These are phyloP conservation scores for Pristionchus japonicus DNA, from an alignment of 2,888 invertebrate species.

Conservation along the genomic window DNA sequence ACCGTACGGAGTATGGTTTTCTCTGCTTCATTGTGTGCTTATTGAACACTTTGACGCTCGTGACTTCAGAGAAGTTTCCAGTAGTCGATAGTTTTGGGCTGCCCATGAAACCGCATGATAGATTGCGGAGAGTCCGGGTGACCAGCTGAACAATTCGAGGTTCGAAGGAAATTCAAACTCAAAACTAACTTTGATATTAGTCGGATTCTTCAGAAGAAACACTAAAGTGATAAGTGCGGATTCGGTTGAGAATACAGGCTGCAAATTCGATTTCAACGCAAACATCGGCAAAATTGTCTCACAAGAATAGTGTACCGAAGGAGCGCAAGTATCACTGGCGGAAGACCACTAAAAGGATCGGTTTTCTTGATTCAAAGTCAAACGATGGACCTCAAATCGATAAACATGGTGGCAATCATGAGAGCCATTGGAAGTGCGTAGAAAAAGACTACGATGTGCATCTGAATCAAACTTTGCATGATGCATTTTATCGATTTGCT, in stretches of 20 bases:
- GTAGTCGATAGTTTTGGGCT: not conserved
- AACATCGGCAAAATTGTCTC: not conserved
- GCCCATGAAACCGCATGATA: not conserved
- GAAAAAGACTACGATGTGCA: slow-evolving; percentile 16
- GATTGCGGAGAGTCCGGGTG: not conserved
- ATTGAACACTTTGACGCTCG: not conserved
- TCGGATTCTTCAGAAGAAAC: slow-evolving; percentile 7
- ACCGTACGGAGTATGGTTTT: not conserved
- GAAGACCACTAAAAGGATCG: not conserved
- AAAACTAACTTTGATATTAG: not conserved
- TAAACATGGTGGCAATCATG: slow-evolving; percentile 2
- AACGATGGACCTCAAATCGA: not conserved
- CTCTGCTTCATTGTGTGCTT: not conserved
- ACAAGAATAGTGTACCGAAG: not conserved
- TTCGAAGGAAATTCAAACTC: not conserved
- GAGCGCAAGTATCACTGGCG: not conserved
- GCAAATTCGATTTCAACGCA: not conserved
- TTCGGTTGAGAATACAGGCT: not conserved
- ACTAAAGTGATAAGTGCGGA: not conserved
- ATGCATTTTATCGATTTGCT: too few species aligned
- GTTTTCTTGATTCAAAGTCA: not conserved
- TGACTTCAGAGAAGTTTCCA: not conserved
- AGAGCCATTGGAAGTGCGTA: not conserved
- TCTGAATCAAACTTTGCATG: slow-evolving; percentile 6
- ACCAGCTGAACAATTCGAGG: not conserved